phyloP scores from a whole-genome alignment of 2,797 vertebrate species.

The Syngnathus rostellatus region DNA sequence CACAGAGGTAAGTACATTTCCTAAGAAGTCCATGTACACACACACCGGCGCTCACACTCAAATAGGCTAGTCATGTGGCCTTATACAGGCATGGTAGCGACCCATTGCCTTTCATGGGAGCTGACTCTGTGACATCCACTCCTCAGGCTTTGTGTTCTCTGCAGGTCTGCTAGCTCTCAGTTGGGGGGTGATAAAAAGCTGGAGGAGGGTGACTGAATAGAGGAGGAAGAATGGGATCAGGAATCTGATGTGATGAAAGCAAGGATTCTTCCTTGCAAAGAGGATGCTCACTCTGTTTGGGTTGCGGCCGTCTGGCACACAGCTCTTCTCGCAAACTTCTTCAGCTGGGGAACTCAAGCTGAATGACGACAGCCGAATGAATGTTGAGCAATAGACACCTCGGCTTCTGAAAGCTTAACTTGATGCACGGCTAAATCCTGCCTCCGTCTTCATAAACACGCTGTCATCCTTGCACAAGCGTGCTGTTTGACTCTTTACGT shows the following conservation, averaged over 20 bases:
- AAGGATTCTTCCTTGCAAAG: slow-evolving; percentile 12
- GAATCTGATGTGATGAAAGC: slow-evolving; percentile 26
- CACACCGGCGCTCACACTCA: slow-evolving; percentile 16
- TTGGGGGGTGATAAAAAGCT: slow-evolving; percentile 29
- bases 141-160: slow-evolving; percentile 46
- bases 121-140: slow-evolving; percentile 55
- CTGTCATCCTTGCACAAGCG: slow-evolving; percentile 13
- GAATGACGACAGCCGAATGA: slow-evolving; percentile 18
- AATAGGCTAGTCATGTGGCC: slow-evolving; percentile 48
- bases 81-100: slow-evolving; percentile 73
- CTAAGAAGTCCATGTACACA: slow-evolving; percentile 4
- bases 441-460: slow-evolving; percentile 18
- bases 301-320: slow-evolving; percentile 50
- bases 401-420: not conserved
- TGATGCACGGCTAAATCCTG: slow-evolving; percentile 17
- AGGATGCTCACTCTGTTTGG: slow-evolving; percentile 55
- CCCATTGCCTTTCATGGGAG: slow-evolving; percentile 73
- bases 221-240: slow-evolving; percentile 5
- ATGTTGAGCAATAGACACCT: not conserved
- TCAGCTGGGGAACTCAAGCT: slow-evolving; percentile 46
- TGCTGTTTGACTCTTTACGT: slow-evolving; percentile 21
- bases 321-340: slow-evolving; percentile 37
- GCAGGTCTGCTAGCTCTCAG: slow-evolving; percentile 39
- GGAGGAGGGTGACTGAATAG: slow-evolving; percentile 3
- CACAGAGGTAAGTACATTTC: slow-evolving; percentile 7